phyloP scores from a whole-genome alignment of 2,888 invertebrate genomes.

The Rotaria sp. region DNA sequence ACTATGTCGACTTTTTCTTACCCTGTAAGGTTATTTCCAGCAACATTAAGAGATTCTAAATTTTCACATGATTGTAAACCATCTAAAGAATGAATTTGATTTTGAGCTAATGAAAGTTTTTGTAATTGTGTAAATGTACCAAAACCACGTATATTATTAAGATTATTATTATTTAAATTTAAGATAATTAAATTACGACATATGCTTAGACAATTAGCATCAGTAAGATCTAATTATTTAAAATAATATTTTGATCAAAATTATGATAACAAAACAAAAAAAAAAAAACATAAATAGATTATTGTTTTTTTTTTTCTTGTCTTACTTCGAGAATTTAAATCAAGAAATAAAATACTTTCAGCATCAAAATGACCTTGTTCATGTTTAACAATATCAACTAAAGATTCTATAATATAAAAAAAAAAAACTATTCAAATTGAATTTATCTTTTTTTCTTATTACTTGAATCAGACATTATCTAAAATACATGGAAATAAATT shows the following conservation, averaged over 20 bases:
- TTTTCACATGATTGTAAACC: conserved; percentile 33
- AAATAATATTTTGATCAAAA: not conserved
- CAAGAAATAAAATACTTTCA: not conserved
- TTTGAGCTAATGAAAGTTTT: not conserved
- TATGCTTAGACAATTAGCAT: not conserved
- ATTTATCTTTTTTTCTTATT: not conserved
- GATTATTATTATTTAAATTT: not conserved
- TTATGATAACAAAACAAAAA: not conserved
- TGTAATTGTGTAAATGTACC: not conserved
- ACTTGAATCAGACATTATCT: not conserved
- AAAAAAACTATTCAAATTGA: not conserved
- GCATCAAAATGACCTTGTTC: conserved; percentile 3
- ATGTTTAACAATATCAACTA: not conserved
- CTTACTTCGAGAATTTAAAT: not conserved
- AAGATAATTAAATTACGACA: not conserved
- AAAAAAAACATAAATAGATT: not conserved
- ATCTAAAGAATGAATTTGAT: not conserved
- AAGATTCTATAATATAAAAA: not conserved
- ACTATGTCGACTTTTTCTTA: not conserved
- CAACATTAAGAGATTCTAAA: conserved; percentile 30
- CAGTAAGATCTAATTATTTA: not conserved
- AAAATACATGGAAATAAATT: too few relatives aligned
- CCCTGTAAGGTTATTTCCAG: conserved; percentile 30
- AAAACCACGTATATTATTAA: not conserved
- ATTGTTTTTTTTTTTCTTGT: too few relatives aligned